Evolutionary conservation across 30 jellyfish, hydroid and myxozoan genomes (phyloP), one percentile per base, ranked within the genome.

Genomic region (Hydractinia echinata): DNA sequence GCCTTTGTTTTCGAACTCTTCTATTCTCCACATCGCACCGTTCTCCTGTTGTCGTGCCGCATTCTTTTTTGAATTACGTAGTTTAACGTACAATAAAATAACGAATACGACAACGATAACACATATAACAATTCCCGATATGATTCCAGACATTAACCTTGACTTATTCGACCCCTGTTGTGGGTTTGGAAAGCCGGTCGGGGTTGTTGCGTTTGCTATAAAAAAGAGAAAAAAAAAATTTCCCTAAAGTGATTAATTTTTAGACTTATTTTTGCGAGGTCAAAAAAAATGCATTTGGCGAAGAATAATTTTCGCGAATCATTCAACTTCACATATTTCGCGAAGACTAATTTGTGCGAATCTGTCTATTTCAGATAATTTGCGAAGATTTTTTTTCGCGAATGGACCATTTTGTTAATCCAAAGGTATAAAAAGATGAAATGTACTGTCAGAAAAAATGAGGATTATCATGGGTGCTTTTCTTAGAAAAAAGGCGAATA

Each of bases 111-210:
- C 53, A 39, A 89, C 13, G 1, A 89, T 21, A 1, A 85, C 52
- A 50, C 83, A 83, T 16, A 81, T 58, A 21, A 89, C 76, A 5
- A 81, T 73, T 5, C 97, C 97, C 4, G 95, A 77, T 3, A 79
- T 88, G 19, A 89, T 79, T 3, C 93, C 97, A 4, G 89, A 89
- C 53, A 84, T 68, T 64, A 85, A 81, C 66, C 81, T 84, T 18
- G 89, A 55, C 66, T 77, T 81, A 55, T 86, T 80, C 20, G 88
- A 18, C 72, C 78, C 74, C 5, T n/a, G 60, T 20, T 51, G 14
- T 16, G 79, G 68, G 9, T 51, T 20, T 21, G 61, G 76, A n/a
- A 5, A 68, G 58, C 1, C 77, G 54, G 68, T 74, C 54, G 68
- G 21, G 54, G 61, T 16, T 74, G 68, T 62, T 3, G 86, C 70